Base-by-base conservation (phyloP, 2,888 invertebrate species). In the Pachymerium ferrugineum region DNA sequence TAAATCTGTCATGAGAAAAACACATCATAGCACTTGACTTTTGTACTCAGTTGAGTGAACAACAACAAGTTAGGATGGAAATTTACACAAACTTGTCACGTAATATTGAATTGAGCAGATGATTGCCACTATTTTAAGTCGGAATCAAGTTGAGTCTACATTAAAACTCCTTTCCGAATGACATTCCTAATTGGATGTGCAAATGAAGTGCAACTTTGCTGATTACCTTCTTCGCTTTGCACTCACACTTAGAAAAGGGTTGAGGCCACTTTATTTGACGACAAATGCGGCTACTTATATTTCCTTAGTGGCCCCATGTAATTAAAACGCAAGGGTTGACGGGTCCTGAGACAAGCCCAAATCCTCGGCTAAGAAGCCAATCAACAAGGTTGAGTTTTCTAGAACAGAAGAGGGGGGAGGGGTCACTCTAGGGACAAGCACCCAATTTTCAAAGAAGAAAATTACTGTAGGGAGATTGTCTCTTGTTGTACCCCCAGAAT, bases 201-300 rank as follows among this genome's bases (percentile, higher is more conserved):
- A 54, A 54, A 54, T 54, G 16, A 54, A 54, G 47, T 54, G 47
- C 47, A 54, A 54, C 47, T 54, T 54, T 54, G 47, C 47, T 54
- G 47, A 54, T 54, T 54, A 54, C 19, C 10, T 22, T 19, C 22
- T 22, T 54, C 47, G 47, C 19, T 19, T 54, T 54, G 19, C n/a
- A n/a, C n/a, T 16, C 22, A 22, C 47, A 54, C 47, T 54, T 54
- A 54, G n/a, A n/a, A n/a, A n/a, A n/a, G n/a, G n/a, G n/a, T n/a
- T n/a, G n/a, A 54, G 22, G 16, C 47, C 47, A 16, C 47, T 54
- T 54, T 19, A 54, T 19, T 54, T 38, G 0, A 19, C 47, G 47
- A 54, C 47, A 47, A n/a, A 47, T 47, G 16, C 47, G 47, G n/a
- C 47, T 19, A n/a, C 47, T 47, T n/a, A 22, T 5, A 54, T 54